Evolutionary conservation across 2,888 invertebrate species (phyloP).

Genomic region (Itoplectis maculator): DNA sequence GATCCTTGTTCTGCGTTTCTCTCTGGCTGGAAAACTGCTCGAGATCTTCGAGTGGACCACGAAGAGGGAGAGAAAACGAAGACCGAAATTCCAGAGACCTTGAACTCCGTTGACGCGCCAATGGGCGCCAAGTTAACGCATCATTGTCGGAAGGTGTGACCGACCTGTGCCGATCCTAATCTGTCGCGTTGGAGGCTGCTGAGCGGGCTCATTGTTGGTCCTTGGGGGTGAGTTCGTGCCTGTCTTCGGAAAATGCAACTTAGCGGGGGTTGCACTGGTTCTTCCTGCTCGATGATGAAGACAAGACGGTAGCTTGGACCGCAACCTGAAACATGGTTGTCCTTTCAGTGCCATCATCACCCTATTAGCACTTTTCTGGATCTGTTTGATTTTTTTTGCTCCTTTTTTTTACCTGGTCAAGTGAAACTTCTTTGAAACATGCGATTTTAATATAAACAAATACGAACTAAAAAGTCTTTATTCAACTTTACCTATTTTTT

Average conservation of each 20-base stretch:
- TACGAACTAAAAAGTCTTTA: not conserved
- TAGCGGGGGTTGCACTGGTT: slow-evolving; percentile 66
- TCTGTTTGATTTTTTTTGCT: not conserved
- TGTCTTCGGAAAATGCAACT: slow-evolving; percentile 79
- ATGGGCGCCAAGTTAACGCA: slow-evolving; percentile 78
- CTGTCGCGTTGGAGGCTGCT: slow-evolving; percentile 77
- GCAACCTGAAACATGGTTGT: not conserved
- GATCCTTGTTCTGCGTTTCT: slow-evolving; percentile 33
- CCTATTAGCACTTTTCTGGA: not conserved
- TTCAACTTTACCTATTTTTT: not conserved
- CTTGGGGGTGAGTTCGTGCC: slow-evolving; percentile 75
- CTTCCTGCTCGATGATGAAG: slow-evolving; percentile 42
- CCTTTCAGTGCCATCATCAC: slow-evolving; percentile 4
- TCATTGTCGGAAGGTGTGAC: slow-evolving; percentile 81
- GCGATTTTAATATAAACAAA: too few relatives aligned
- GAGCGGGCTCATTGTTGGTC: slow-evolving; percentile 74
- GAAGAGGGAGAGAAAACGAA: slow-evolving; percentile 33
- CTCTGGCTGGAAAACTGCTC: slow-evolving; percentile 48
- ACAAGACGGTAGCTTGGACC: slow-evolving; percentile 42
- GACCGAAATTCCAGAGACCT: slow-evolving; percentile 48
- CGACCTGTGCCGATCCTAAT: slow-evolving; percentile 81
- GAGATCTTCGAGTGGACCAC: slow-evolving; percentile 28
- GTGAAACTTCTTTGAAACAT: too few relatives aligned
- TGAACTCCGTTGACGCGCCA: slow-evolving; percentile 68
- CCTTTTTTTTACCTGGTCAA: not conserved